These are phyloP conservation scores for Siniperca scherzeri DNA, from an alignment of 2,797 vertebrate genomes.

Conservation along the genomic window DNA sequence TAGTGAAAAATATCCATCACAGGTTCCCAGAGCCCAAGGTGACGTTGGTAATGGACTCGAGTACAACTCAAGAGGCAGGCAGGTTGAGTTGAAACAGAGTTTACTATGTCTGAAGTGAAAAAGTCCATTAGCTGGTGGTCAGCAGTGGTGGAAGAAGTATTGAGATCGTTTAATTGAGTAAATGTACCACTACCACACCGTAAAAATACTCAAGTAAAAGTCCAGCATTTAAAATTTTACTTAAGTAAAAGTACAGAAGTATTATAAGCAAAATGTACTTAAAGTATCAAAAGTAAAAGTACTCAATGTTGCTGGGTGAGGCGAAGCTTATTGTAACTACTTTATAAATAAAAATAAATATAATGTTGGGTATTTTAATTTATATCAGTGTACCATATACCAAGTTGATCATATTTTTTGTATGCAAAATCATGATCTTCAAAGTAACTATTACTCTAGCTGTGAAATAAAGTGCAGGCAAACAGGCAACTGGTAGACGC, in stretches of 20 bases:
- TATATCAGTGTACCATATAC: neutral
- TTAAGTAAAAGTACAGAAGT: no score
- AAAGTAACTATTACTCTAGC: neutral
- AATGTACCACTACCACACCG: neutral
- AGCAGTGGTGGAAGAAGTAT: neutral
- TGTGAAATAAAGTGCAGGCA: neutral
- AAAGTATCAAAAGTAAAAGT: neutral
- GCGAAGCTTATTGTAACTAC: neutral
- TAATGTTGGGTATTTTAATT: neutral
- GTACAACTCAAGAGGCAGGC: neutral
- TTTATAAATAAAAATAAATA: neutral
- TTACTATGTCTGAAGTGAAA: neutral
- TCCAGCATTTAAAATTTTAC: neutral
- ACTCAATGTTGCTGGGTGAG: neutral
- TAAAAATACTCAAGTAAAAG: neutral
- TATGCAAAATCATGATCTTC: neutral
- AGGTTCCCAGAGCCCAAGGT: neutral
- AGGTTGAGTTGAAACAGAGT: neutral
- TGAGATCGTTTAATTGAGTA: neutral
- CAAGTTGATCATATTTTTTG: no score
- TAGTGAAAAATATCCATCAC: neutral
- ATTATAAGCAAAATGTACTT: neutral
- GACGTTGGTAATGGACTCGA: neutral
- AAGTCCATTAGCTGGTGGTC: no score
- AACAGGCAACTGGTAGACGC: neutral